Conservation (phyloP, 2,888 invertebrate genomes). For the Drosophila nigritarsus region DNA sequence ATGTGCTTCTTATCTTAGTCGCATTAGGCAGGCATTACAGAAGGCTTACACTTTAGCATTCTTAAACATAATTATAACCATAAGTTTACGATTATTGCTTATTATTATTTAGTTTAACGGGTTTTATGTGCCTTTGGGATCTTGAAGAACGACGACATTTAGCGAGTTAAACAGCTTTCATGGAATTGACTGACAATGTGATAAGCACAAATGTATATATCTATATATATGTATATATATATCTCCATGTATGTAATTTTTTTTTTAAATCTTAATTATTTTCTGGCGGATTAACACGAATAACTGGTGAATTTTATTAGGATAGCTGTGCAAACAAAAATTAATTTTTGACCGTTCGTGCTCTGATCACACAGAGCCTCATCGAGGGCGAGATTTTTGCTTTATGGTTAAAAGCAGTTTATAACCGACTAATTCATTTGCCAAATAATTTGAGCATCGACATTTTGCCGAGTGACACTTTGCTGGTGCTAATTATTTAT, state of each 20-base stretch:
- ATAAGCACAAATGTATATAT: background rate
- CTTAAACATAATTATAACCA: background rate
- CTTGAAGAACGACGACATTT: slow-evolving; percentile 4
- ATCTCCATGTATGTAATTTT: background rate
- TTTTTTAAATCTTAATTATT: background rate
- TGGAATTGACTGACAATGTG: background rate
- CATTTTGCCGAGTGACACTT: background rate
- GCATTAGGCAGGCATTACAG: slow-evolving; percentile 1
- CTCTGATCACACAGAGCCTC: background rate
- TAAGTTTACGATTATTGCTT: background rate
- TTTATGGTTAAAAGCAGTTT: background rate
- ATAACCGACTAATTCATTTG: background rate
- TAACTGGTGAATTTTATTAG: background rate
- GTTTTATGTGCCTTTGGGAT: background rate
- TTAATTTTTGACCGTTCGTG: background rate
- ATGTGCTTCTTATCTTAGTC: background rate
- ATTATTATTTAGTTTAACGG: background rate
- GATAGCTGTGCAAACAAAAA: background rate
- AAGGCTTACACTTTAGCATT: background rate
- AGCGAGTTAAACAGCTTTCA: slow-evolving; percentile 12
- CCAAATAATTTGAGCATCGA: background rate
- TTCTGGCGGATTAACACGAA: background rate
- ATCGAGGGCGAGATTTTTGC: background rate
- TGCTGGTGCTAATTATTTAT: background rate
- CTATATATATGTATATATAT: background rate